Conservation (phyloP, 1,140 invertebrate species). For the Drosophila nigromelanica region DNA sequence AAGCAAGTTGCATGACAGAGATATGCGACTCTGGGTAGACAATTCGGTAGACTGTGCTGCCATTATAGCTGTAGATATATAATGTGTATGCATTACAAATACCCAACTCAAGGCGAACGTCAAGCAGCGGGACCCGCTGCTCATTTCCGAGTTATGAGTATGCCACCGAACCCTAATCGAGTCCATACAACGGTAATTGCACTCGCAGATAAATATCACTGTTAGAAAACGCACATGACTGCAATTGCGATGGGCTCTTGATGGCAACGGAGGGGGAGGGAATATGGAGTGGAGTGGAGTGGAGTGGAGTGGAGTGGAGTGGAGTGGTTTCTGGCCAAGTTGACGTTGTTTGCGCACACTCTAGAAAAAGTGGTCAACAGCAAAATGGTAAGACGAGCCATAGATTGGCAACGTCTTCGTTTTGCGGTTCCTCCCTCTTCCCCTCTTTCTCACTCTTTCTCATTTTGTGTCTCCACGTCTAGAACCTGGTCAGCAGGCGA, state of each 20-base stretch:
- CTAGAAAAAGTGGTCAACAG: constrained; percentile 72
- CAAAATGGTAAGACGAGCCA: constrained; percentile 73
- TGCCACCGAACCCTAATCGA: constrained; percentile 75
- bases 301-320: no score
- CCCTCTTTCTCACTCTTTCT: background rate
- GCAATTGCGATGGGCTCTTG: constrained; percentile 8
- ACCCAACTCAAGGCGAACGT: constrained; percentile 11
- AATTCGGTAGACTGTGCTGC: background rate
- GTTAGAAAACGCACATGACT: constrained; percentile 78
- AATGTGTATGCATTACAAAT: constrained; percentile 24
- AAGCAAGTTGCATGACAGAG: background rate
- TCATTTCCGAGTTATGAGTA: constrained; percentile 68
- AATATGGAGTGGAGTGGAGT: background rate
- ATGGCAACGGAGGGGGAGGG: background rate
- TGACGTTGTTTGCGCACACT: constrained; percentile 57
- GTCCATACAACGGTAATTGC: constrained; percentile 79
- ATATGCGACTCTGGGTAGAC: background rate
- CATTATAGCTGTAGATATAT: constrained; percentile 8
- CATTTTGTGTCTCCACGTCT: background rate
- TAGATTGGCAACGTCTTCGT: constrained; percentile 56
- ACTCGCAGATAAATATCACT: constrained; percentile 77
- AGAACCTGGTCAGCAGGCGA: constrained; percentile 43
- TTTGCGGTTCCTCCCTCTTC: background rate
- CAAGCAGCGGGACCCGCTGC: constrained; percentile 31
- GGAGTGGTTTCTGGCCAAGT: constrained; percentile 50